These are phyloP conservation scores for Enteromius viviparus DNA, from an alignment of 2,797 vertebrate genomes.

Conservation along the genomic window DNA sequence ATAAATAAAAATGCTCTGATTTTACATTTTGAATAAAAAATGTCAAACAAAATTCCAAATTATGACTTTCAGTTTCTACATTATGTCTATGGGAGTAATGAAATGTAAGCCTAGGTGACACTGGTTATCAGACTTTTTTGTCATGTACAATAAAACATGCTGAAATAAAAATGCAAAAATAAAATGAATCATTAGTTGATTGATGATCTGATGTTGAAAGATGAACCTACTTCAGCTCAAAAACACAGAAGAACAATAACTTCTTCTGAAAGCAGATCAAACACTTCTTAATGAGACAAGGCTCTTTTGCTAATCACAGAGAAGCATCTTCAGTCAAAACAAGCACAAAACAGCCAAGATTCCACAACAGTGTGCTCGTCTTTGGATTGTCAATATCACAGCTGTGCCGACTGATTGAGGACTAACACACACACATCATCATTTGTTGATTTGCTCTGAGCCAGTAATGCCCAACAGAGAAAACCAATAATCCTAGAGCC, in stretches of 20 bases:
- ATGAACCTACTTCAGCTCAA: neutral
- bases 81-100: neutral
- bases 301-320: neutral
- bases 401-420: neutral
- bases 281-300: neutral
- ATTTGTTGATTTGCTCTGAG: conserved; percentile 40
- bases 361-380: neutral
- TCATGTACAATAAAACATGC: neutral
- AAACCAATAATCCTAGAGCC: conserved; percentile 76
- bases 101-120: neutral
- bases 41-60: neutral
- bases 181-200: neutral
- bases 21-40: neutral
- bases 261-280: neutral
- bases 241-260: neutral
- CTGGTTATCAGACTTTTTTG: neutral
- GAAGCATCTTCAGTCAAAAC: neutral
- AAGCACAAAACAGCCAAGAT: neutral
- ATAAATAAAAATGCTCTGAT: neutral
- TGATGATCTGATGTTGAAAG: neutral
- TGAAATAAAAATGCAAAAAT: neutral
- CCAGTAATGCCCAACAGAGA: conserved; percentile 64
- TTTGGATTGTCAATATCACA: neutral
- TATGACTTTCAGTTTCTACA: neutral
- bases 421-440: neutral